phyloP scores from a whole-genome alignment of 2,888 invertebrate species.

The Parascotia fuliginaria region DNA sequence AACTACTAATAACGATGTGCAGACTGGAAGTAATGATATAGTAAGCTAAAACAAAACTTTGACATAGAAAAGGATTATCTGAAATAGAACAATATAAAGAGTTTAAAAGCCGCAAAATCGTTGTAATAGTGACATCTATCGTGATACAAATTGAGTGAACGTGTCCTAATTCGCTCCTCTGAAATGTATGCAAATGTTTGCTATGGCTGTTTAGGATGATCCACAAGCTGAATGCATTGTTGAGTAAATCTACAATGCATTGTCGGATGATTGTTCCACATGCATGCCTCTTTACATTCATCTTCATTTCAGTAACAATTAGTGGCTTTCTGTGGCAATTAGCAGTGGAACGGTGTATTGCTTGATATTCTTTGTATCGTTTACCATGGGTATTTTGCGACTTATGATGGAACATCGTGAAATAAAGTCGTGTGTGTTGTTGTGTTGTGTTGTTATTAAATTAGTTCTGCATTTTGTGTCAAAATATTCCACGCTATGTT shows the following conservation, averaged over 20 bases:
- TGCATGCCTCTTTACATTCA: neutral
- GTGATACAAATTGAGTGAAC: constrained; percentile 2
- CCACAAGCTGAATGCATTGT: constrained; percentile 16
- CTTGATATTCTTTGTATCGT: neutral
- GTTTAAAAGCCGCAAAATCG: neutral
- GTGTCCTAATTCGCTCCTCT: constrained; percentile 1
- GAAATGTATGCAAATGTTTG: constrained; percentile 19
- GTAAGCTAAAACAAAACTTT: constrained; percentile 3
- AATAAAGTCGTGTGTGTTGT: neutral
- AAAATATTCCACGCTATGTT: neutral
- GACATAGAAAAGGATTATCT: too few relatives aligned
- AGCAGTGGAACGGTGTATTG: constrained; percentile 1
- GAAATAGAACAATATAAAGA: too few relatives aligned
- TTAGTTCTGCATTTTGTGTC: neutral
- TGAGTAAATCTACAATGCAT: constrained; percentile 6
- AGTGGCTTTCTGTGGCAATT: constrained; percentile 1
- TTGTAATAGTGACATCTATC: constrained; percentile 4
- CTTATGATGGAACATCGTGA: neutral
- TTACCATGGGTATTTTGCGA: neutral
- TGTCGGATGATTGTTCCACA: constrained; percentile 1
- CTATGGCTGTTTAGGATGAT: constrained; percentile 16
- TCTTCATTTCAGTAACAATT: constrained; percentile 4
- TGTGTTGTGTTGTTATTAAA: neutral
- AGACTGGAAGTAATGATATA: constrained; percentile 4
- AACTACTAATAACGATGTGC: constrained; percentile 16